Base-by-base conservation (phyloP, 2,797 vertebrate genomes). In the Cichlasoma orientale region DNA sequence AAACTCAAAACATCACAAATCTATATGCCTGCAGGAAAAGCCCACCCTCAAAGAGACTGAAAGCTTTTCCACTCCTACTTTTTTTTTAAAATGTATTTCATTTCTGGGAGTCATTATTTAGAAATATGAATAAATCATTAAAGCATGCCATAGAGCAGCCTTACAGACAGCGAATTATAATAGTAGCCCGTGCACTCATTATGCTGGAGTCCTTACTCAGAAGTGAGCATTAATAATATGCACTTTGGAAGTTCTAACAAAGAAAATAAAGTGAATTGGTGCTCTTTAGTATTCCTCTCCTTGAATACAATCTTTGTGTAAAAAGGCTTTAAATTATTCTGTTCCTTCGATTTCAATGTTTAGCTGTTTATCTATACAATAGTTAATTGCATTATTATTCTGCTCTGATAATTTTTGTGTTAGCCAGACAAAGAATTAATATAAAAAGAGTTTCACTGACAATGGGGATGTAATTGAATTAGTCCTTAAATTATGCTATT, bases 321-420 rank as follows among this genome's bases (percentile, higher is more conserved):
- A 86, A 72, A 59, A 75, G 59, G 31, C 55, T 74, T 83, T 68
- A 79, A 79, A 84, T 74, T 3, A 63, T 77, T 80, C 25, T 25
- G 18, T 79, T 25, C 50, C 33, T 44, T 82, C 72, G 69, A 16
- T 76, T 74, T 77, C 36, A 84, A 16, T 82, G 79, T 79, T 80
- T 76, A 74, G 71, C 78, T 59, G 61, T 57, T 44, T 74, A 81
- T 69, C 72, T 68, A 33, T 29, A 52, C 25, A 68, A 68, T 31
- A 10, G 56, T 75, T 83, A 82, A 86, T 80, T 79, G 61, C 63
- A 52, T 77, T 72, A 89, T 86, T 79, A 83, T 78, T 84, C 47
- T 72, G 27, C 44, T 56, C 29, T 81, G 58, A 74, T 75, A 71
- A 80, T 72, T 31, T 71, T 71, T 38, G 69, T 82, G 69, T 77